Evolutionary conservation across 1,140 invertebrate genomes (phyloP).

Genomic region (Notospermus geniculatus): DNA sequence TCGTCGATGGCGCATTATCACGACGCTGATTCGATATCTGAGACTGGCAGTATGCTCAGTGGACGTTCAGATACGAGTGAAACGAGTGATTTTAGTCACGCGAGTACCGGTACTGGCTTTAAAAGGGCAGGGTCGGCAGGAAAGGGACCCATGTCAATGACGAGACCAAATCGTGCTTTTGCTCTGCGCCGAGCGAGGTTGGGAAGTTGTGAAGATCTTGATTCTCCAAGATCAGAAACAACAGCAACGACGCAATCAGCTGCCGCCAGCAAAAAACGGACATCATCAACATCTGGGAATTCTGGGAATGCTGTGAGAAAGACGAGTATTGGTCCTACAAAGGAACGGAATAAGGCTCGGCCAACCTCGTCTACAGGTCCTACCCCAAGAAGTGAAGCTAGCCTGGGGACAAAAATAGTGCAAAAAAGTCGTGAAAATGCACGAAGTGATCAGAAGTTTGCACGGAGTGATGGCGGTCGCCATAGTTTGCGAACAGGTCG

Average conservation of each 20-base stretch:
- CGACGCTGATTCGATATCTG: neutral
- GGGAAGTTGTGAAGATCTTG: conserved; percentile 22
- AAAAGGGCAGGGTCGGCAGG: conserved; percentile 40
- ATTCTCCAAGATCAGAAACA: conserved; percentile 13
- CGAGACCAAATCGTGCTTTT: conserved; percentile 56
- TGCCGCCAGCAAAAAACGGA: conserved; percentile 5
- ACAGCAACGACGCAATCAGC: conserved; percentile 18
- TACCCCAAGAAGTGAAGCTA: conserved; percentile 35
- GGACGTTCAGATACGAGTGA: conserved; percentile 25
- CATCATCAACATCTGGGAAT: no score
- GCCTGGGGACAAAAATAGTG: conserved; percentile 46
- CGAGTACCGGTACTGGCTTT: conserved; percentile 12
- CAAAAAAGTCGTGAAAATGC: conserved; percentile 34
- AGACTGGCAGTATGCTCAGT: conserved; percentile 13
- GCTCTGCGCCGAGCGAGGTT: conserved; percentile 54
- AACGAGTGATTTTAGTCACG: neutral
- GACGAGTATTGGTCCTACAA: no score
- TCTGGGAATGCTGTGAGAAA: no score
- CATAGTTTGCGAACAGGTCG: conserved; percentile 63
- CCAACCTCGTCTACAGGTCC: neutral
- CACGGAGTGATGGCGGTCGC: conserved; percentile 65
- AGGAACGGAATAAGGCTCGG: no score
- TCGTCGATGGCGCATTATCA: neutral
- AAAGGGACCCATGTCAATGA: conserved; percentile 37
- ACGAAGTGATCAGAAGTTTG: conserved; percentile 48